phyloP scores from a whole-genome alignment of 2,888 invertebrate species.

The Drosophila merina region DNA sequence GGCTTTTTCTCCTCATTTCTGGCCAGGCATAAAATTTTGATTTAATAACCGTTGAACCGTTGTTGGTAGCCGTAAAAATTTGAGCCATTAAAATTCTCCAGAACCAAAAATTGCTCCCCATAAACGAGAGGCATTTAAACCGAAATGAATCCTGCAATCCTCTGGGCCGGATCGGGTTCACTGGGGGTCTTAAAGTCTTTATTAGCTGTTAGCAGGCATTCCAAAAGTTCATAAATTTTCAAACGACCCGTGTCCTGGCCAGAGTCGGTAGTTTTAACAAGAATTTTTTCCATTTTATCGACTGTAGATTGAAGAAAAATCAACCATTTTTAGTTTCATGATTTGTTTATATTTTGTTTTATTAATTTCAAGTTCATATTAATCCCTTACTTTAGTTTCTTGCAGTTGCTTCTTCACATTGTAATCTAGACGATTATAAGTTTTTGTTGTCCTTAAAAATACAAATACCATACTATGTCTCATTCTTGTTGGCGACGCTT shows the following conservation, averaged over 20 bases:
- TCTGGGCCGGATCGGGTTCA: conserved; percentile 32
- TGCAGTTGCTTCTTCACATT: conserved; percentile 37
- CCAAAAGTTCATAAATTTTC: conserved; percentile 32
- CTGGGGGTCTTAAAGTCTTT: conserved; percentile 36
- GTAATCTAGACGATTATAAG: conserved; percentile 74
- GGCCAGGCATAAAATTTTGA: conserved; percentile 64
- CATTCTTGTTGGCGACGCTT: conserved; percentile 32
- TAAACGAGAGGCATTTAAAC: conserved; percentile 63
- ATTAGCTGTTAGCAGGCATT: conserved; percentile 44
- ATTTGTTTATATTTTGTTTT: conserved; percentile 41
- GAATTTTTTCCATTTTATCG: background rate
- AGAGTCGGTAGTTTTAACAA: background rate
- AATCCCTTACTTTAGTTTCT: conserved; percentile 33
- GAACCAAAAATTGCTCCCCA: conserved; percentile 27
- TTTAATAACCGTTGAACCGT: conserved; percentile 73
- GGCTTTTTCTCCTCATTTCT: background rate
- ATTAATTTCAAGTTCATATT: conserved; percentile 24
- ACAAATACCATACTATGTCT: conserved; percentile 31
- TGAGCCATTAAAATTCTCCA: conserved; percentile 60
- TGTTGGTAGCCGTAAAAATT: conserved; percentile 67
- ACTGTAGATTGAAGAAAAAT: too few relatives aligned
- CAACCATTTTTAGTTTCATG: conserved; percentile 26
- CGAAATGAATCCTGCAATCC: conserved; percentile 47
- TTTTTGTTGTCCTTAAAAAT: conserved; percentile 40
- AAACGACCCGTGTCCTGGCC: background rate